Percentiles rank a stretch among this genome's conserved stretches.
Conservation (phyloP, 1,140 invertebrate species). For the Watersipora subatra region DNA sequence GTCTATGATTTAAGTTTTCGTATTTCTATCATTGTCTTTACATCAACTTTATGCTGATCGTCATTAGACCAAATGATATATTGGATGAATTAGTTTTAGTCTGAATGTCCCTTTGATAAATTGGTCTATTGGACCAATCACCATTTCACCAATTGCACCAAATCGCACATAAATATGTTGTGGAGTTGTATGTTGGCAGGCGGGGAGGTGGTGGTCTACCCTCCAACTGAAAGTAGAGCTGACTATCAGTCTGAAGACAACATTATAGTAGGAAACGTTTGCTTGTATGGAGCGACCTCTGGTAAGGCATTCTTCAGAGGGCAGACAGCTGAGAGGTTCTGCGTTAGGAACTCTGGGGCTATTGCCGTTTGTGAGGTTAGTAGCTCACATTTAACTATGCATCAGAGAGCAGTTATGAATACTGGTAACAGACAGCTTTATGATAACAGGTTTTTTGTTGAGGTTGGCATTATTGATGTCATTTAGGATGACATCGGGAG, state of each 20-base stretch:
- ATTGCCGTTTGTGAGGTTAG: constrained; percentile 65
- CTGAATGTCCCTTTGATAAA: too few relatives aligned
- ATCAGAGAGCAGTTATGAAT: too few relatives aligned
- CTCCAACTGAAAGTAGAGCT: constrained; percentile 66
- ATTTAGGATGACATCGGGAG: background rate
- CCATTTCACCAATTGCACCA: too few relatives aligned
- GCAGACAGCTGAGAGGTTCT: constrained; percentile 92
- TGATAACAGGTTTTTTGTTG: constrained; percentile 39
- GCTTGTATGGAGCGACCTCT: constrained; percentile 87
- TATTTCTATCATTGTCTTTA: too few relatives aligned
- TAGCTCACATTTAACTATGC: background rate
- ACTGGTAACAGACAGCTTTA: too few relatives aligned
- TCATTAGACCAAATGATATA: too few relatives aligned
- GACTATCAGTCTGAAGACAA: constrained; percentile 73
- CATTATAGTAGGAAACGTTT: constrained; percentile 95
- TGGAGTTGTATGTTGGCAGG: too few relatives aligned
- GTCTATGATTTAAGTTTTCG: too few relatives aligned
- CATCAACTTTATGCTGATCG: too few relatives aligned
- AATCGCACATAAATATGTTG: too few relatives aligned
- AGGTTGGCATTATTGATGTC: background rate
- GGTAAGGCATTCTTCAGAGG: constrained; percentile 90
- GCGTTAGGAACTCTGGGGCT: constrained; percentile 91
- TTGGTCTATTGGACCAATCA: too few relatives aligned
- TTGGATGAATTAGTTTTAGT: too few relatives aligned
- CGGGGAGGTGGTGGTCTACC: constrained; percentile 84